Evolutionary conservation across 2,113 vertebrate genomes (phyloP).

Genomic region (Perognathus longimembris): DNA sequence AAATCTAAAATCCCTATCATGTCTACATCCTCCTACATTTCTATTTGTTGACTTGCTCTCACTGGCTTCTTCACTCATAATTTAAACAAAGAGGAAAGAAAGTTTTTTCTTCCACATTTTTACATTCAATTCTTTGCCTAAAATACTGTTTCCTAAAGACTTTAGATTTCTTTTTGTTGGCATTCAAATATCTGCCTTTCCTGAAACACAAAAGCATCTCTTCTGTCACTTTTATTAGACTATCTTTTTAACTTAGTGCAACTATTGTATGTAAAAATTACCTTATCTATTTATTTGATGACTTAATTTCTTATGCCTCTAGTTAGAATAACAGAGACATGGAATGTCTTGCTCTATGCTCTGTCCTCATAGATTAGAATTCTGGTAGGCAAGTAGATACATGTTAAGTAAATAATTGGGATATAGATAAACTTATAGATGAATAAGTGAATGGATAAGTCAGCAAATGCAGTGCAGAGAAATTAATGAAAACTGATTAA

Average conservation of each 20-base stretch:
- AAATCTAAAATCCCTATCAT: not conserved
- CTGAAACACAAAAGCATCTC: conserved; percentile 24
- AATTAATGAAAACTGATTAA: conserved; percentile 43
- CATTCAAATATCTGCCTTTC: not conserved
- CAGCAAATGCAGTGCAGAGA: not conserved
- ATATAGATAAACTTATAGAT: not conserved
- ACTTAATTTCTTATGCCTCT: not conserved
- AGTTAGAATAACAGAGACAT: not conserved
- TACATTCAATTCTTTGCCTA: not conserved
- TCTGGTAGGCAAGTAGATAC: not conserved
- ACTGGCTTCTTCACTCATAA: not conserved
- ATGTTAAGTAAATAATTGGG: conserved; percentile 13
- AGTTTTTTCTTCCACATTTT: conserved; percentile 32
- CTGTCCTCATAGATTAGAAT: not conserved
- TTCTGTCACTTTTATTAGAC: conserved; percentile 34
- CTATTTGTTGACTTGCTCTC: not conserved
- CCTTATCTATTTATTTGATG: conserved; percentile 10
- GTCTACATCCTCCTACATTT: not conserved
- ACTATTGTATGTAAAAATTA: conserved; percentile 22
- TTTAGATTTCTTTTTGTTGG: conserved; percentile 34
- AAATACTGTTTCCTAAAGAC: not conserved
- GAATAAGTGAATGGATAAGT: conserved; percentile 18
- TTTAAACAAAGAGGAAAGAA: not conserved
- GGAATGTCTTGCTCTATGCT: not conserved
- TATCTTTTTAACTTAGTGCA: not conserved